A percentile compares a stretch with the other conserved stretches of the same genome.
Evolutionary conservation across 2,113 vertebrate species (phyloP).

Genomic region (Xenopus laevis): DNA sequence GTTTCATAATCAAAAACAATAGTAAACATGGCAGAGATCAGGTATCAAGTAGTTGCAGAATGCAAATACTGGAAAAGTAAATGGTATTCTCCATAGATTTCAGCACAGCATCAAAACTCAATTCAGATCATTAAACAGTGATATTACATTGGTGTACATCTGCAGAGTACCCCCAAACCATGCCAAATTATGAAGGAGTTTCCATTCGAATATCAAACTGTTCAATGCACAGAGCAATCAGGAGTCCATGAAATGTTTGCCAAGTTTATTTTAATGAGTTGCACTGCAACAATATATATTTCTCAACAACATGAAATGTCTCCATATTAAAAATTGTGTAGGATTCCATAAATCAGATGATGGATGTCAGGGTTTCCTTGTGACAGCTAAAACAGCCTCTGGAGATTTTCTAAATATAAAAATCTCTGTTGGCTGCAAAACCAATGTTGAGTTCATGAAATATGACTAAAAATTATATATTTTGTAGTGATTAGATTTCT

Average conservation of each 20-base stretch:
- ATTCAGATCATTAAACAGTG: no score
- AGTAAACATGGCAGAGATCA: no score
- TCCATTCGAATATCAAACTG: no score
- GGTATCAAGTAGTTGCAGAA: no score
- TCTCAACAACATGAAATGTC: constrained; percentile 5
- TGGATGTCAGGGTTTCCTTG: constrained; percentile 8
- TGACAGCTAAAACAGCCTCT: constrained; percentile 14
- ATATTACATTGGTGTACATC: no score
- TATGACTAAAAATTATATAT: background rate
- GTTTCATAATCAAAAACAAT: no score
- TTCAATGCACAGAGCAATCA: no score
- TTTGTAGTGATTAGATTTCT: constrained; percentile 12
- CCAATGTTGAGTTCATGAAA: background rate
- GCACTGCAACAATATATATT: background rate
- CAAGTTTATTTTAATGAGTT: background rate
- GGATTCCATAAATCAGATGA: constrained; percentile 19
- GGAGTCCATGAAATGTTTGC: background rate
- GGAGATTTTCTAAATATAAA: constrained; percentile 16
- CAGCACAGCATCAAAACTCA: no score
- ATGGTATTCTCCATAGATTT: no score
- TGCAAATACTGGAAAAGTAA: no score
- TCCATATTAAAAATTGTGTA: constrained; percentile 6
- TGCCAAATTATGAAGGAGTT: no score
- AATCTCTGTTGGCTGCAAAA: constrained; percentile 17
- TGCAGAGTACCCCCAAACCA: no score